Percentiles rank a stretch among this genome's conserved stretches.
These are phyloP conservation scores for Drosophila siamana DNA, from an alignment of 2,888 invertebrate species.

Conservation along the genomic window DNA sequence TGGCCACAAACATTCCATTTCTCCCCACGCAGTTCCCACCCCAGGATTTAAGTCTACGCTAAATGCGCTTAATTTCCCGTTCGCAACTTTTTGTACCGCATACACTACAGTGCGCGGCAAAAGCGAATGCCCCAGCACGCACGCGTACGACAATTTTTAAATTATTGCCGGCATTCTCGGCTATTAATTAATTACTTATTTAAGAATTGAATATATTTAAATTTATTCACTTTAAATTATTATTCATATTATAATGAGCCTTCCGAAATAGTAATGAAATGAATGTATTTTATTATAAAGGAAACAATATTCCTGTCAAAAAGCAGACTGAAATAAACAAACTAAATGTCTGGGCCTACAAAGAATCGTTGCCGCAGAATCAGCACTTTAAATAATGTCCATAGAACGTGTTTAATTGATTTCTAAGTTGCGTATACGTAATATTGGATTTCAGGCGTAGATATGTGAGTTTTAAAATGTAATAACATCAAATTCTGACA, in stretches of 20 bases:
- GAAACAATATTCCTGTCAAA: no score
- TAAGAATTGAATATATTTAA: no score
- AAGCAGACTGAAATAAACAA: no score
- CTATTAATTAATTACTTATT: not conserved
- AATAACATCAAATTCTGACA: not conserved
- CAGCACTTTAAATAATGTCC: no score
- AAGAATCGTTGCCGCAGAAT: no score
- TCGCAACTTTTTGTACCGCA: constrained; percentile 49
- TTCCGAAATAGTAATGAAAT: no score
- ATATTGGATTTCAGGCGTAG: not conserved
- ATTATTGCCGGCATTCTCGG: not conserved
- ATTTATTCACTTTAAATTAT: no score
- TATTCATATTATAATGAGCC: no score
- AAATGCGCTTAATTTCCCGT: constrained; percentile 76
- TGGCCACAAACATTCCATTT: not conserved
- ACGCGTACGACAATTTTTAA: not conserved
- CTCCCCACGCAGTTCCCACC: not conserved
- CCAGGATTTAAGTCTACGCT: constrained; percentile 41
- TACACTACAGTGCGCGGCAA: not conserved
- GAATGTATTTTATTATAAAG: no score
- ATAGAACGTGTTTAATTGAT: no score
- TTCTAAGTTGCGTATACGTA: not conserved
- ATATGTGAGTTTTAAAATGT: not conserved
- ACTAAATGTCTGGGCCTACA: no score
- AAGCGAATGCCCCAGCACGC: not conserved